Evolutionary conservation across 2,113 vertebrate species (phyloP).

Genomic region (Grantiella picta): DNA sequence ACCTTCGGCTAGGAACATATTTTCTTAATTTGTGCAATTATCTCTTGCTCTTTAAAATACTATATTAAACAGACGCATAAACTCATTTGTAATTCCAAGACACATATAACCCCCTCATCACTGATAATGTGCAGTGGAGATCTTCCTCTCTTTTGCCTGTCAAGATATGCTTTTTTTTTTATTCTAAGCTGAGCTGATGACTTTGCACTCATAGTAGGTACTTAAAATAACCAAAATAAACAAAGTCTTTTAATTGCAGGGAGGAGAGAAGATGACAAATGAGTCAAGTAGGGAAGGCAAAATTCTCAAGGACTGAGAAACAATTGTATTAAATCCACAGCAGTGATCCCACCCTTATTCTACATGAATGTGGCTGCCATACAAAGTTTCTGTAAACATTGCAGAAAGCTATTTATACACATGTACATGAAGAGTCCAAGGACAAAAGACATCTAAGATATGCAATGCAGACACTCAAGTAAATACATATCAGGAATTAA

Average conservation of each 20-base stretch:
- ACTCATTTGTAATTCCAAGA: background rate
- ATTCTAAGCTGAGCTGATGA: background rate
- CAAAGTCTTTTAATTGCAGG: background rate
- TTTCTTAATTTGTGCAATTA: background rate
- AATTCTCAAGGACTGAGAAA: background rate
- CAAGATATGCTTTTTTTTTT: background rate
- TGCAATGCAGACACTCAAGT: background rate
- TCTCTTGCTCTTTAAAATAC: background rate
- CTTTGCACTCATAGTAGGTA: background rate
- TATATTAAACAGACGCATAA: background rate
- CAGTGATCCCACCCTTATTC: background rate
- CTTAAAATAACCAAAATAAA: background rate
- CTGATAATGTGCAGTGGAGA: background rate
- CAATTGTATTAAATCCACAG: background rate
- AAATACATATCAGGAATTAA: background rate
- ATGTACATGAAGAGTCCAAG: background rate
- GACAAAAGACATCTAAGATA: background rate
- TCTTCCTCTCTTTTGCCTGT: background rate
- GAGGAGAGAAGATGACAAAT: background rate
- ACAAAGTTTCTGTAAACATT: background rate
- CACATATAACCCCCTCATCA: background rate
- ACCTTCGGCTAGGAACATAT: background rate
- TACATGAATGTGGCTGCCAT: background rate
- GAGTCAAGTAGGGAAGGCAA: background rate
- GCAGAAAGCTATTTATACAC: background rate